Conservation (phyloP, 1,140 invertebrate species). For the Panulirus ornatus region DNA sequence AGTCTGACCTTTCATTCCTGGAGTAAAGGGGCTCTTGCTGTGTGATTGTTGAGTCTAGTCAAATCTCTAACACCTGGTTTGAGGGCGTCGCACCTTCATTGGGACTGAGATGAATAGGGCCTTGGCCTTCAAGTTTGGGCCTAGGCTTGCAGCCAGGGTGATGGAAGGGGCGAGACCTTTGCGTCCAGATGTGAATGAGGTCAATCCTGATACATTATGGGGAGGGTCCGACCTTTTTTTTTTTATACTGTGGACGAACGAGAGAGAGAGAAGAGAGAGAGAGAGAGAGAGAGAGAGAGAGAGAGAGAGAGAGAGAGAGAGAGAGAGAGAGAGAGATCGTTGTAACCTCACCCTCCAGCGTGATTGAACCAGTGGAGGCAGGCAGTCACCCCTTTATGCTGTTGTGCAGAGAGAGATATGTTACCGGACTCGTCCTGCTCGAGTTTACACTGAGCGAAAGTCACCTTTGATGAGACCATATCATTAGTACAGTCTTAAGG, state of each 20-base stretch:
- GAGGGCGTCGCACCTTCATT: neutral
- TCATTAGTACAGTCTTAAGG: neutral
- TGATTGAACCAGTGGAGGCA: too few relatives aligned
- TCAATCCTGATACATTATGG: neutral
- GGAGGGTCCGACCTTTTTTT: too few relatives aligned
- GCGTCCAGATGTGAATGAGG: neutral
- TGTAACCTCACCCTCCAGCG: neutral
- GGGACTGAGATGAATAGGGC: neutral
- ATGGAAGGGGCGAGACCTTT: too few relatives aligned
- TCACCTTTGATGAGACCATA: neutral
- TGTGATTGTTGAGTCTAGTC: too few relatives aligned
- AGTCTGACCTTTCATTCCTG: too few relatives aligned
- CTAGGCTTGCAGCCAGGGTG: too few relatives aligned
- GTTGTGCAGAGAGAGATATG: too few relatives aligned
- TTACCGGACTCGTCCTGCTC: neutral
- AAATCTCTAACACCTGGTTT: neutral
- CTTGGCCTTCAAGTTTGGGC: too few relatives aligned
- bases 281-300: conserved; percentile 22
- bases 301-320: conserved; percentile 2
- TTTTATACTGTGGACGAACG: neutral
- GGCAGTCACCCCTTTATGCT: too few relatives aligned
- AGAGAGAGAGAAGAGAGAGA: conserved; percentile 27
- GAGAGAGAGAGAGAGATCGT: neutral
- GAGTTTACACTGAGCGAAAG: neutral
- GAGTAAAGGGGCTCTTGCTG: too few relatives aligned